phyloP scores from a whole-genome alignment of 2,888 invertebrate genomes.

The Oscheius sp. region DNA sequence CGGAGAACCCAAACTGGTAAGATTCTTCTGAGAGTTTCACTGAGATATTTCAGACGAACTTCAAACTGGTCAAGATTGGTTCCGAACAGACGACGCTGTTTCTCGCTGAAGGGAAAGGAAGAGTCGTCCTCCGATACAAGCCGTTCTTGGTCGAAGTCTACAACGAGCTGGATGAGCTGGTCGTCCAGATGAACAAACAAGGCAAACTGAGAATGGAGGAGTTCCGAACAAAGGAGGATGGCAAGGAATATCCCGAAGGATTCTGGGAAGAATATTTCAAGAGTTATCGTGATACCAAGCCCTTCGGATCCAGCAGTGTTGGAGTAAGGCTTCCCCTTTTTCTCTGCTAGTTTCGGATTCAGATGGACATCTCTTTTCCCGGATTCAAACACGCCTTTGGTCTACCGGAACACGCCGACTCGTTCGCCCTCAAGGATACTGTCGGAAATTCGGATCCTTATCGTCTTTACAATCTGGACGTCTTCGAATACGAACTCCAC shows the following conservation, averaged over 20 bases:
- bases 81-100: background rate
- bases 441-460: slow-evolving; percentile 74
- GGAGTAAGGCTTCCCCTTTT: slow-evolving; percentile 41
- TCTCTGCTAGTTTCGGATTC: slow-evolving; percentile 77
- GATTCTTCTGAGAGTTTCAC: background rate
- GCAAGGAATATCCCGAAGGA: slow-evolving; percentile 78
- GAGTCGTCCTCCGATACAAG: slow-evolving; percentile 73
- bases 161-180: slow-evolving; percentile 79
- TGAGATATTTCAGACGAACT: background rate
- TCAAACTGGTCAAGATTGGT: background rate
- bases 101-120: slow-evolving; percentile 26
- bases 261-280: slow-evolving; percentile 96
- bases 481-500: slow-evolving; percentile 95
- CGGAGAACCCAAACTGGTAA: slow-evolving; percentile 37
- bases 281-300: slow-evolving; percentile 91
- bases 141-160: slow-evolving; percentile 89
- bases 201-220: slow-evolving; percentile 89
- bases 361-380: slow-evolving; percentile 91
- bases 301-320: slow-evolving; percentile 78
- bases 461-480: slow-evolving; percentile 90
- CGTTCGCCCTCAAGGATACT: slow-evolving; percentile 86
- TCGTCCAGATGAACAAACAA: slow-evolving; percentile 86
- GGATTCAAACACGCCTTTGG: slow-evolving; percentile 92
- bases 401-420: slow-evolving; percentile 96
- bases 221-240: slow-evolving; percentile 77